Evolutionary conservation across 1,140 invertebrate species (phyloP).

Genomic region (Dendrolimus kikuchii): DNA sequence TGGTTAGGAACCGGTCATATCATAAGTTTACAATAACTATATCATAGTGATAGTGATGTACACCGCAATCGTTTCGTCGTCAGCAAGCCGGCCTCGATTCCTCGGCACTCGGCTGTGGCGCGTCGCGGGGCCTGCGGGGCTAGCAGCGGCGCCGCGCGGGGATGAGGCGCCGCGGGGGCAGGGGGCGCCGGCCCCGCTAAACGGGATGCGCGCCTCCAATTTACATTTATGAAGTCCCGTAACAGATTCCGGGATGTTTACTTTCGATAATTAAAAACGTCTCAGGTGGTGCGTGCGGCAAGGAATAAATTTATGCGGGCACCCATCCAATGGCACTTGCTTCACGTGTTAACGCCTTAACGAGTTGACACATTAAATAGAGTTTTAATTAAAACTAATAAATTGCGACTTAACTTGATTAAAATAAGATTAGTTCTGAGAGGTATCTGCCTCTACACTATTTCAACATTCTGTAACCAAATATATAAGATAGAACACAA

Average conservation of each 20-base stretch:
- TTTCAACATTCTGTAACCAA: no score
- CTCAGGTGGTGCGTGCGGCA: slow-evolving; percentile 23
- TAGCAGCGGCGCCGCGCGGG: slow-evolving; percentile 15
- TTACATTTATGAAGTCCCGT: slow-evolving; percentile 68
- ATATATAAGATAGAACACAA: no score
- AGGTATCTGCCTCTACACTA: no score
- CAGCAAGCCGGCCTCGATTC: slow-evolving; percentile 23
- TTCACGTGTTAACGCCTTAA: no score
- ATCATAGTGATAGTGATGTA: slow-evolving; percentile 18
- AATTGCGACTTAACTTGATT: no score
- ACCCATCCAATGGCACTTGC: neutral
- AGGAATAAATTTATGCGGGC: slow-evolving; percentile 1
- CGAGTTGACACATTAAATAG: no score
- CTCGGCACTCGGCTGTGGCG: slow-evolving; percentile 7
- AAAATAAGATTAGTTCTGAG: no score
- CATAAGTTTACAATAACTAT: slow-evolving; percentile 14
- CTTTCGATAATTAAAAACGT: slow-evolving; percentile 68
- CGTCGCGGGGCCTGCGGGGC: slow-evolving; percentile 4
- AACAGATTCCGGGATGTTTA: slow-evolving; percentile 63
- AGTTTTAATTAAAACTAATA: no score
- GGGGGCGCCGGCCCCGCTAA: slow-evolving; percentile 27
- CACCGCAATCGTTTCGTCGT: slow-evolving; percentile 16
- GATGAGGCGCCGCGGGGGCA: slow-evolving; percentile 6
- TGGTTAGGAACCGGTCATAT: neutral
- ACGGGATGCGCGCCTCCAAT: slow-evolving; percentile 62